These are phyloP conservation scores for Temnothorax curvispinosus DNA, from an alignment of 1,140 invertebrate genomes.

Conservation along the genomic window DNA sequence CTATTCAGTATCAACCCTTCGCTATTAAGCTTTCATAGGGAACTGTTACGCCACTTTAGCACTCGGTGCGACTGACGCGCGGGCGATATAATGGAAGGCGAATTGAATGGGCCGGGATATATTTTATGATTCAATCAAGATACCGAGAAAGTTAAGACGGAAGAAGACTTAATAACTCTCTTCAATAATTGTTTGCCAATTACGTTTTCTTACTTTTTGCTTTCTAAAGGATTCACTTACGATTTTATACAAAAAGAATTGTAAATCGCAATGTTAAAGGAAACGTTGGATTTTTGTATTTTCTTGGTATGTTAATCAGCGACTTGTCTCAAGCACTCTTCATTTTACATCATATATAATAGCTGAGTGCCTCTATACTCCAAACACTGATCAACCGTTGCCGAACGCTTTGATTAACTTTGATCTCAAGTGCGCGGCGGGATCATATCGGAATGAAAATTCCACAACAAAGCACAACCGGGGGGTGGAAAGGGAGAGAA, in stretches of 20 bases:
- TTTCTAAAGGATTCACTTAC: background rate
- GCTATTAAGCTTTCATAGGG: conserved; percentile 26
- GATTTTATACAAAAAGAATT: background rate
- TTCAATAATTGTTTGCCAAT: background rate
- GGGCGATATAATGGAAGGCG: background rate
- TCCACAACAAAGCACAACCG: conserved; percentile 37
- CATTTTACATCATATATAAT: background rate
- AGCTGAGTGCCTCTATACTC: background rate
- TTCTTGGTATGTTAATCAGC: background rate
- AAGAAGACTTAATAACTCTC: background rate
- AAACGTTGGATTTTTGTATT: background rate
- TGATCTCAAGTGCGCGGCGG: conserved; percentile 3
- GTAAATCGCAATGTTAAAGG: background rate
- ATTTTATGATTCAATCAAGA: background rate
- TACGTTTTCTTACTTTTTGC: background rate
- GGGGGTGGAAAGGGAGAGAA: background rate
- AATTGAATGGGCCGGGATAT: background rate
- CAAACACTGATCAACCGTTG: conserved; percentile 2
- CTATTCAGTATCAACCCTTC: conserved; percentile 28
- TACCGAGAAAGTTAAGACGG: background rate
- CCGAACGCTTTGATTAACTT: conserved; percentile 31
- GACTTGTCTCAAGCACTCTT: background rate
- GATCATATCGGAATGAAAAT: conserved; percentile 43
- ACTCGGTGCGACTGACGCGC: background rate
- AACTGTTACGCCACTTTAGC: conserved; percentile 26